These are phyloP conservation scores for Rhagonycha fulva DNA, from an alignment of 2,888 invertebrate species.

Conservation along the genomic window DNA sequence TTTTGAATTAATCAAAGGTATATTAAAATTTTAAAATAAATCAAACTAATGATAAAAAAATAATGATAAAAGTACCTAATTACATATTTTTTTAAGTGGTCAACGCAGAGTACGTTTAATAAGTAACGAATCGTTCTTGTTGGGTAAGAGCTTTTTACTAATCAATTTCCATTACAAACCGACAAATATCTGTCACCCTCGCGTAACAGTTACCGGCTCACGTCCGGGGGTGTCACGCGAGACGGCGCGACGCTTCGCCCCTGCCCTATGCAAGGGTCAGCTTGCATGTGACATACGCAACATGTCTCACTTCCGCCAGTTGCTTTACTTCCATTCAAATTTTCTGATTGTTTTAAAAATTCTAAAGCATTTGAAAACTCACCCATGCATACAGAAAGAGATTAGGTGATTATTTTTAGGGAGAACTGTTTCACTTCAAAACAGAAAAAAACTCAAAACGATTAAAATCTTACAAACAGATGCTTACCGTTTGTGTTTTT, in stretches of 20 bases:
- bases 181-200: constrained; percentile 35
- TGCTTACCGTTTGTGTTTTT: not conserved
- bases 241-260: constrained; percentile 28
- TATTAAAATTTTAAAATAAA: not conserved
- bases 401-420: constrained; percentile 23
- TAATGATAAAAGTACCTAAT: not conserved
- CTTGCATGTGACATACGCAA: constrained; percentile 38
- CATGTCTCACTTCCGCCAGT: constrained; percentile 39
- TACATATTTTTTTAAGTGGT: not conserved
- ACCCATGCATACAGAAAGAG: constrained; percentile 10
- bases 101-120: not conserved
- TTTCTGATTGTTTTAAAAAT: constrained; percentile 23
- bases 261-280: constrained; percentile 33
- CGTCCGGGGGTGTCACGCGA: constrained; percentile 30
- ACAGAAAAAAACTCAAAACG: constrained; percentile 6
- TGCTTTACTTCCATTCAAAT: constrained; percentile 33
- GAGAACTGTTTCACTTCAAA: constrained; percentile 13
- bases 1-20: not conserved
- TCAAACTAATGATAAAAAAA: not conserved
- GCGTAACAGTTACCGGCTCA: constrained; percentile 25
- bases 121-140: constrained; percentile 1
- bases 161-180: constrained; percentile 37
- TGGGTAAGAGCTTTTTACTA: constrained; percentile 15
- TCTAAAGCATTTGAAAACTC: constrained; percentile 9
- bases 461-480: constrained; percentile 7